Percentiles rank a stretch among this genome's conserved stretches.
Evolutionary conservation across 1,140 invertebrate species (phyloP).

Genomic region (Portunus trituberculatus): DNA sequence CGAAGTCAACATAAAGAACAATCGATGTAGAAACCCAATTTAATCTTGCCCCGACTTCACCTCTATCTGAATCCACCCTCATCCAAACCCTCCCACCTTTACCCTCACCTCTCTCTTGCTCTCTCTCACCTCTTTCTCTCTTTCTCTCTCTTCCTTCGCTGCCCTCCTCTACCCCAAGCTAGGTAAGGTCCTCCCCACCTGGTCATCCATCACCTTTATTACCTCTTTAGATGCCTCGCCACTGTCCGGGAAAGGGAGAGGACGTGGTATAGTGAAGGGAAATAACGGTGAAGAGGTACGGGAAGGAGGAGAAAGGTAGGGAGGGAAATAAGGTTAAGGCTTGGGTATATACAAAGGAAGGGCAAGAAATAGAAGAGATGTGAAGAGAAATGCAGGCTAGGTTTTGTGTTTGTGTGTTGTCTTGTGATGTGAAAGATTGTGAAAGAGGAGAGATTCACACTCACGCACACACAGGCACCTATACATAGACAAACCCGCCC

Average conservation of each 20-base stretch:
- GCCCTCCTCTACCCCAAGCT: background rate
- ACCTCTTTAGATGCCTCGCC: constrained; percentile 11
- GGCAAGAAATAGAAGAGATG: background rate
- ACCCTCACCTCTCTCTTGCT: background rate
- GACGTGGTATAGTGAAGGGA: background rate
- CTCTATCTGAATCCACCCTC: too few relatives aligned
- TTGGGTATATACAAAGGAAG: background rate
- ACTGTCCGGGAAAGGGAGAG: background rate
- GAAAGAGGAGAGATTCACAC: background rate
- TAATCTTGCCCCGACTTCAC: too few relatives aligned
- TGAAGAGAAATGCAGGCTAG: background rate
- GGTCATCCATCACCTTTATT: background rate
- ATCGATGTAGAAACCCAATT: too few relatives aligned
- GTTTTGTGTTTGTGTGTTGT: too few relatives aligned
- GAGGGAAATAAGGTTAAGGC: background rate
- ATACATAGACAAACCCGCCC: too few relatives aligned
- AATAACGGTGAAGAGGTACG: background rate
- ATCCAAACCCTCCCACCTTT: background rate
- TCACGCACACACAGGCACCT: too few relatives aligned
- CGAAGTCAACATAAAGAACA: too few relatives aligned
- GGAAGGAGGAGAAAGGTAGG: background rate
- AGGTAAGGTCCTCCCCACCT: background rate
- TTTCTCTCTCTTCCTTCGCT: background rate
- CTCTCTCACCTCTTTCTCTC: background rate
- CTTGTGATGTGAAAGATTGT: background rate